phyloP scores from a whole-genome alignment of 2,888 invertebrate genomes.

The Leptinotarsa peninsularis region DNA sequence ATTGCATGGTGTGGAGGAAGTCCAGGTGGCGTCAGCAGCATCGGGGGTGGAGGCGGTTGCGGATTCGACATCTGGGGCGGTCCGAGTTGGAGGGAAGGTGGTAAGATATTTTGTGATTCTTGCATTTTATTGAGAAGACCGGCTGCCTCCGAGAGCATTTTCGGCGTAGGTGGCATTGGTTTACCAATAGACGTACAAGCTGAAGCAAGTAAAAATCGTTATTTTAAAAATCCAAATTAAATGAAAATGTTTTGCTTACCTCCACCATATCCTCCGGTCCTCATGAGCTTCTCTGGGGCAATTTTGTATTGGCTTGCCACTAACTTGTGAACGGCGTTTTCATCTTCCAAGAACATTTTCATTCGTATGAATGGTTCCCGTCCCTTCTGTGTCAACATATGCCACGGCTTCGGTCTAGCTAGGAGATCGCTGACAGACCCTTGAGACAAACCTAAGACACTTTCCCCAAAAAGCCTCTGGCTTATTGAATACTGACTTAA shows the following conservation, averaged over 20 bases:
- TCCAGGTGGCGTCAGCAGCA: conserved; percentile 82
- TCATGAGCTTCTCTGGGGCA: conserved; percentile 96
- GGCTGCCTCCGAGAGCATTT: conserved; percentile 81
- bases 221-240: neutral
- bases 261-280: conserved; percentile 93
- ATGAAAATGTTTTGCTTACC: conserved; percentile 70
- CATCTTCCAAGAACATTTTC: conserved; percentile 98
- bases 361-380: conserved; percentile 97
- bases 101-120: conserved; percentile 72
- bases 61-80: conserved; percentile 62
- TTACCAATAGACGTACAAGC: conserved; percentile 67
- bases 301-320: conserved; percentile 98
- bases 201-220: conserved; percentile 59
- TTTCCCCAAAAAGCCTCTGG: conserved; percentile 97
- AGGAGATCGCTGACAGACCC: conserved; percentile 97
- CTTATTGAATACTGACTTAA: conserved; percentile 96
- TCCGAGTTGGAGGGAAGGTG: conserved; percentile 68
- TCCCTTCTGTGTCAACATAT: conserved; percentile 97
- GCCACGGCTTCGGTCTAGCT: conserved; percentile 98
- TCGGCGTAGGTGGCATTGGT: conserved; percentile 84
- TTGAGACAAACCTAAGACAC: conserved; percentile 95
- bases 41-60: conserved; percentile 68
- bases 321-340: conserved; percentile 93
- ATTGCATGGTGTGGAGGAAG: conserved; percentile 81
- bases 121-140: conserved; percentile 77